Base-by-base conservation (phyloP, 2,113 vertebrate genomes). In the Elachura formosa region DNA sequence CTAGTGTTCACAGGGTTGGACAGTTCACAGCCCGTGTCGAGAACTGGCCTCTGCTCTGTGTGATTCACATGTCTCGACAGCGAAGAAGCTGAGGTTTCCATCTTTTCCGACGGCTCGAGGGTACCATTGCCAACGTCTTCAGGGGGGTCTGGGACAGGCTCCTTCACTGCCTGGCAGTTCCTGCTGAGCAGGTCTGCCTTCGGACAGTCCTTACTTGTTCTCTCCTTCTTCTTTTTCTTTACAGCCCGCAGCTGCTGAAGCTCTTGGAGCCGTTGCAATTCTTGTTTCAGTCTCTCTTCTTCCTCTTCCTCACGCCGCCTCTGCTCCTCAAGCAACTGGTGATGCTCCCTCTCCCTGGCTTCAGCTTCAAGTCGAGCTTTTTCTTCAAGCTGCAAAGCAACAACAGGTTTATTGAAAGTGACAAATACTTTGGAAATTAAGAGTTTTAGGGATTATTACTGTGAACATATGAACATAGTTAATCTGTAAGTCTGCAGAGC, bases 171-270 rank as follows among this genome's bases (percentile, higher is more conserved):
- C 96, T 98, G 98, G 56, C 98, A 98, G 96, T 97, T 98, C 66
- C 97, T 91, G 31, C 96, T 71, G 11, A 97, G 97, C 94, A 96
- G 75, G 68, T 96, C 98, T 75, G 94, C 87, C 95, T 86, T 98
- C 40, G 52, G 97, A 89, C 97, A 98, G 96, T 98, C 99, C 96
- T 98, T 98, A 56, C 72, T 98, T 9, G 97, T 96, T 89, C 98
- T 97, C 36, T 99, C 99, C 95, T 98, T 99, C 98, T 98, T 99
- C 98, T 99, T 99, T 98, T 99, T 99, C 96, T 99, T 99, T 48
- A 98, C 97, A 12, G 98, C 97, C 6, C 98, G 97, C 68, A 99
- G 97, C 40, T 99, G 99, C 94, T 99, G 99, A 56, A 99, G 98
- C 93, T 99, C 99, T 78, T 99, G 99, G 85, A 99, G 98, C 46